Conservation (phyloP, 2,113 vertebrate genomes). For the Python bivittatus region DNA sequence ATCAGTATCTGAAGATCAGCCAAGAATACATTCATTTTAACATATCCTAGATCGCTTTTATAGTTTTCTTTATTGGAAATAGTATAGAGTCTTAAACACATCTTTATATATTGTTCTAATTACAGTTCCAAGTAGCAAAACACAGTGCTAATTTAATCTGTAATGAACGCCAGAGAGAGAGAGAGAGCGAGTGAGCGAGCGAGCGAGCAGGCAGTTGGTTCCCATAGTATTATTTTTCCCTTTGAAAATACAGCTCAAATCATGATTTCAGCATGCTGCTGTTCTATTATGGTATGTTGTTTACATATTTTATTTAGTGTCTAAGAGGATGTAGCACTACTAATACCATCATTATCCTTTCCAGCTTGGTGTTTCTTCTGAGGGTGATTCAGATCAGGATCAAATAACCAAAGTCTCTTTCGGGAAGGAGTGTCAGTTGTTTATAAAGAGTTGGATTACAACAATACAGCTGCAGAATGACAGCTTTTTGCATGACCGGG, state of each 20-base stretch:
- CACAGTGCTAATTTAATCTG: background rate
- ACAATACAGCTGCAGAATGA: background rate
- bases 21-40: background rate
- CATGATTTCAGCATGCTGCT: background rate
- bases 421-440: background rate
- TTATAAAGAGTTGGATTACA: background rate
- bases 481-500: background rate
- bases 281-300: background rate
- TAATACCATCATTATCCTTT: background rate
- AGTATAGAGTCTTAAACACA: background rate
- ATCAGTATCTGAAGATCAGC: background rate
- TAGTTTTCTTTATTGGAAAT: background rate
- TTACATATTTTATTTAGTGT: background rate
- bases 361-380: background rate
- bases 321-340: background rate
- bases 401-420: background rate
- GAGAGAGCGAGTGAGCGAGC: background rate
- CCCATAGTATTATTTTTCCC: background rate
- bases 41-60: background rate
- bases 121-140: background rate
- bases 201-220: background rate
- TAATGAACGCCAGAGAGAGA: background rate
- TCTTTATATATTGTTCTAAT: background rate
- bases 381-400: background rate
- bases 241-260: background rate